Evolutionary conservation across 2,113 vertebrate genomes (phyloP), one percentile per base, ranked within the genome.

Genomic region (Chaenocephalus aceratus): DNA sequence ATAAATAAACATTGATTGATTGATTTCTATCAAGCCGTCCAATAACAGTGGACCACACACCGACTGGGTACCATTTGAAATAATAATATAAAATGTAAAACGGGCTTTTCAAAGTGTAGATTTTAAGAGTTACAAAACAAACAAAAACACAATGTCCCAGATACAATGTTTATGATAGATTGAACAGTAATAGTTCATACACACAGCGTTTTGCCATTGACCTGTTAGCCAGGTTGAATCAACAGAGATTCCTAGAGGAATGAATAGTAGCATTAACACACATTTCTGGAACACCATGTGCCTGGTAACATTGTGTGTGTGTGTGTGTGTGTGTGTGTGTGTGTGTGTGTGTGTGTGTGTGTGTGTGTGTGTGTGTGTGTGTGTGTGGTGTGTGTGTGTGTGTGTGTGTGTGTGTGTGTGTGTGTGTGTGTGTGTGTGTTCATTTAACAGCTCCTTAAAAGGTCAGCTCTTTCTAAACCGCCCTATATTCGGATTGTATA

Each of bases 391-490:
- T 36, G 36, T 36, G 36, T 36, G 36, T 36, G 36, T 51, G 41
- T 41, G 36, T 41, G 36, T 36, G 36, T 36, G 36, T 36, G 36
- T 36, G 36, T 36, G 36, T 36, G 36, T 58, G 21, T 73, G 4
- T 64, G 15, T 4, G 21, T 18, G 44, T 48, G 56, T n/a, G 1
- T 74, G 11, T 16, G 69, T 34, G 0, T 73, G 21, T 65, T 48
- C 6, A 2, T 44, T 80, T 36, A 34, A 36, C 73, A 74, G 68
- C 79, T 83, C 23, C 79, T 89, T 83, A 79, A 84, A 72, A 84
- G 86, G 86, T 89, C 89, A 86, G 4, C 65, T 85, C 61, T 51
- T 82, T 84, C 81, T 77, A 87, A 86, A 84, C 67, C 67, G 14
- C 7, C 60, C 48, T 41, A 58, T 80, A 62, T 60, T 53, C 46